Conservation (phyloP, 2,113 vertebrate species). For the Paracanthobrama guichenoti region DNA sequence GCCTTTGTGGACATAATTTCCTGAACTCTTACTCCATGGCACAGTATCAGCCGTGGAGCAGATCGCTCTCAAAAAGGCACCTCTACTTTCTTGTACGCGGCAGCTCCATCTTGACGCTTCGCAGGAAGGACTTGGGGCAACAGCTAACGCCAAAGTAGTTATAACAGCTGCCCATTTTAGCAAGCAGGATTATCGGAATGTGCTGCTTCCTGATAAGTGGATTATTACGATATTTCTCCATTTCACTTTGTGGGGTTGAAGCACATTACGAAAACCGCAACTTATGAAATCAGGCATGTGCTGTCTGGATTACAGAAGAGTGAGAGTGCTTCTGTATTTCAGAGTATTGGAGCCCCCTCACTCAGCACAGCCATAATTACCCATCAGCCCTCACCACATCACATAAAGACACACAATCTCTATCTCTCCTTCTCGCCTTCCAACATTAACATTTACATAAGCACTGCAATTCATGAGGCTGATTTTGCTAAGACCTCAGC, state of each 20-base stretch:
- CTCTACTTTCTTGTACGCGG: neutral
- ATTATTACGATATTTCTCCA: slow-evolving; percentile 64
- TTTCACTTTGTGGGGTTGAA: slow-evolving; percentile 56
- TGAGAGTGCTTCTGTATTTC: slow-evolving; percentile 50
- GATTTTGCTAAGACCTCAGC: neutral
- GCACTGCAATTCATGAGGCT: neutral
- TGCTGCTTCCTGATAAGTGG: slow-evolving; percentile 64
- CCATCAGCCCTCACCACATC: slow-evolving; percentile 35
- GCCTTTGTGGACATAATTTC: slow-evolving; percentile 46
- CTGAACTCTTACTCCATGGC: slow-evolving; percentile 48
- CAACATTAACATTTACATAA: slow-evolving; percentile 5
- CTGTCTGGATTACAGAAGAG: slow-evolving; percentile 52
- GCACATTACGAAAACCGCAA: slow-evolving; percentile 55
- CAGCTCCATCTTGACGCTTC: slow-evolving; percentile 38
- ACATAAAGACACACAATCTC: slow-evolving; percentile 4
- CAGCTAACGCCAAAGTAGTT: slow-evolving; percentile 38
- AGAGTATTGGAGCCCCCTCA: slow-evolving; percentile 6
- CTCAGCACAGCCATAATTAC: slow-evolving; percentile 50
- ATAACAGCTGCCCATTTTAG: slow-evolving; percentile 57
- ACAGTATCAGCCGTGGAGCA: slow-evolving; percentile 37
- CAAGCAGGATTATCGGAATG: slow-evolving; percentile 62
- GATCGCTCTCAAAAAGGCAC: slow-evolving; percentile 38
- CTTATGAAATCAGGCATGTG: slow-evolving; percentile 55
- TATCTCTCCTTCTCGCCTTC: neutral
- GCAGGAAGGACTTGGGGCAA: slow-evolving; percentile 39